Percentiles rank a stretch among this genome's conserved stretches.
These are phyloP conservation scores for Neosalanx taihuensis DNA, from an alignment of 2,797 vertebrate species.

Conservation along the genomic window DNA sequence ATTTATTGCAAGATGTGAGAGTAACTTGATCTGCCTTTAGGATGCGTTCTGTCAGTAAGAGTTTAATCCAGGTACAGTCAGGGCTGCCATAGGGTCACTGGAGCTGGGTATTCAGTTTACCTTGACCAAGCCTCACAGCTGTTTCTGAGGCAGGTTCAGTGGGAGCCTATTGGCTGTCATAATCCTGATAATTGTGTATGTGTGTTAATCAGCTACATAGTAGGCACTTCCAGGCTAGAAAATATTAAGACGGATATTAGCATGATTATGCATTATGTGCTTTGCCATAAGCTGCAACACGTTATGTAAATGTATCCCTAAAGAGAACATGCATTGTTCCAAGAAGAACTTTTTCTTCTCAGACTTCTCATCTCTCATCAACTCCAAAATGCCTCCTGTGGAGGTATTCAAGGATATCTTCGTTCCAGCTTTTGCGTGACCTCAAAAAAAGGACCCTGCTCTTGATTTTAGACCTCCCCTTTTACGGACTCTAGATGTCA, in stretches of 20 bases:
- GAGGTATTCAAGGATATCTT: not conserved
- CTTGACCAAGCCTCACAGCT: not conserved
- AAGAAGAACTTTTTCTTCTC: not conserved
- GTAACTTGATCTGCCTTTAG: constrained; percentile 9
- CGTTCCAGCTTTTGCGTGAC: not conserved
- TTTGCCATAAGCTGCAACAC: too few relatives aligned
- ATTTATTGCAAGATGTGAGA: constrained; percentile 2
- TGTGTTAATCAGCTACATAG: too few relatives aligned
- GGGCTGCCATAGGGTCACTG: not conserved
- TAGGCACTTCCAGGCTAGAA: too few relatives aligned
- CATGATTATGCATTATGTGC: too few relatives aligned
- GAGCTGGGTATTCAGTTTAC: not conserved
- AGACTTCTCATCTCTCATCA: too few relatives aligned
- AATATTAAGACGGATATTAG: too few relatives aligned
- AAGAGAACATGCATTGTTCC: not conserved
- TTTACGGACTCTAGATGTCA: constrained; percentile 22
- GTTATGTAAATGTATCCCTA: too few relatives aligned
- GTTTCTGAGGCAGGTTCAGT: not conserved
- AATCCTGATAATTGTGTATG: too few relatives aligned
- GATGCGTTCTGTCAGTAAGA: constrained; percentile 3
- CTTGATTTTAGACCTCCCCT: constrained; percentile 27
- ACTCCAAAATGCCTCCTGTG: too few relatives aligned
- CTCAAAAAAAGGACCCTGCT: constrained; percentile 1
- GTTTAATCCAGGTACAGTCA: not conserved
- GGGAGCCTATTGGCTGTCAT: too few relatives aligned